A percentile compares a stretch with the other conserved stretches of the same genome.
Evolutionary conservation across 2,888 invertebrate genomes (phyloP).

Genomic region (Orthosia incerta): DNA sequence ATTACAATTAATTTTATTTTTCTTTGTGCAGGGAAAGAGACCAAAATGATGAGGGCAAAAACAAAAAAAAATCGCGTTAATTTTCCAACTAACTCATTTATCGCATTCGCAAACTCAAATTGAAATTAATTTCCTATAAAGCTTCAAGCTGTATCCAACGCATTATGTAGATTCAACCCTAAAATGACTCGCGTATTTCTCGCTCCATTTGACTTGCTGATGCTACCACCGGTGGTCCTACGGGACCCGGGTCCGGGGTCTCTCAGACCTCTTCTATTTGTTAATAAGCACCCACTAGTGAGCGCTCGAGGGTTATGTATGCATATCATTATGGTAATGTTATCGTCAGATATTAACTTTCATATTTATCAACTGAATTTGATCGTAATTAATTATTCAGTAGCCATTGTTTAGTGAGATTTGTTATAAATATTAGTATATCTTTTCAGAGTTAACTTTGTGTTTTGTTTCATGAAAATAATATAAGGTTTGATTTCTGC

Average conservation of each 20-base stretch:
- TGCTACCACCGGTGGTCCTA: constrained; percentile 85
- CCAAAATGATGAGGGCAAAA: too few relatives aligned
- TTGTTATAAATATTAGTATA: constrained; percentile 8
- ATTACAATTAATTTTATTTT: too few relatives aligned
- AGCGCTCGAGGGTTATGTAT: constrained; percentile 55
- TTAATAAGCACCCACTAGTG: constrained; percentile 79
- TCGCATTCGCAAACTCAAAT: too few relatives aligned
- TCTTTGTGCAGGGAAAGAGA: too few relatives aligned
- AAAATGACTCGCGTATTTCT: constrained; percentile 80
- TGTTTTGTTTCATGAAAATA: neutral
- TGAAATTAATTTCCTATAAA: neutral
- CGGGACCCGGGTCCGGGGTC: constrained; percentile 67
- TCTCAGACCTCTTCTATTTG: constrained; percentile 81
- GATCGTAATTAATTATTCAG: constrained; percentile 59
- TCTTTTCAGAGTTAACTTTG: constrained; percentile 4
- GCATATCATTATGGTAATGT: constrained; percentile 70
- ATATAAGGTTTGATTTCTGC: neutral
- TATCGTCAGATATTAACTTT: constrained; percentile 63
- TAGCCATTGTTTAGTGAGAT: constrained; percentile 53
- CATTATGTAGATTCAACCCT: constrained; percentile 67
- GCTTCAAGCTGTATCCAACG: constrained; percentile 1
- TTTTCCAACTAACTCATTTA: too few relatives aligned
- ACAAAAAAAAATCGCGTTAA: too few relatives aligned
- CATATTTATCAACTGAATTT: constrained; percentile 61
- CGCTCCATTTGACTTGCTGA: constrained; percentile 84